These are phyloP conservation scores for Cephus rjabovi DNA, from an alignment of 2,888 invertebrate species.

Conservation along the genomic window DNA sequence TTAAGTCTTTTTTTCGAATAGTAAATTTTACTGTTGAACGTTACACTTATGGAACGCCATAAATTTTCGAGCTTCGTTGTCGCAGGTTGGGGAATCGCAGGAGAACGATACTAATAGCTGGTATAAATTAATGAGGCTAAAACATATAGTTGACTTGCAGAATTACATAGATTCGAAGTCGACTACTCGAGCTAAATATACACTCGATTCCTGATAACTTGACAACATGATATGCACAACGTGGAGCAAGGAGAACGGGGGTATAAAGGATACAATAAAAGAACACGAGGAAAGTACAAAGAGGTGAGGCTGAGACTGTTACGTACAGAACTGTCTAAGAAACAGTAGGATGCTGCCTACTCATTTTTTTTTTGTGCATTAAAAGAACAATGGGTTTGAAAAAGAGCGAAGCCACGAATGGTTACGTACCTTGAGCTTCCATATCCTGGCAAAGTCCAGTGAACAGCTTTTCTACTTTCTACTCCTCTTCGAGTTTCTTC, in stretches of 20 bases:
- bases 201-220: background rate
- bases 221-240: background rate
- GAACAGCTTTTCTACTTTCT: background rate
- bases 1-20: background rate
- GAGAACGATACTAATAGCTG: background rate
- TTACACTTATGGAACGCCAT: background rate
- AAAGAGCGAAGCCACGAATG: background rate
- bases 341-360: background rate
- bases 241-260: background rate
- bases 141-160: background rate
- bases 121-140: background rate
- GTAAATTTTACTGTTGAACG: background rate
- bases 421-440: background rate
- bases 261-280: background rate
- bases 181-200: background rate
- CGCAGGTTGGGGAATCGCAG: background rate
- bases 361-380: background rate
- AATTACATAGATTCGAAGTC: background rate
- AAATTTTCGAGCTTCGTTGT: background rate
- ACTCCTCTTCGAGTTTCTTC: background rate
- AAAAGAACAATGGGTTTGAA: background rate
- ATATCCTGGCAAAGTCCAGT: background rate
- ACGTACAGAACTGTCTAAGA: background rate
- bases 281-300: background rate
- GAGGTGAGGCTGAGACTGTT: background rate